Base-by-base conservation (phyloP, 2,113 vertebrate genomes). In the Strix uralensis region DNA sequence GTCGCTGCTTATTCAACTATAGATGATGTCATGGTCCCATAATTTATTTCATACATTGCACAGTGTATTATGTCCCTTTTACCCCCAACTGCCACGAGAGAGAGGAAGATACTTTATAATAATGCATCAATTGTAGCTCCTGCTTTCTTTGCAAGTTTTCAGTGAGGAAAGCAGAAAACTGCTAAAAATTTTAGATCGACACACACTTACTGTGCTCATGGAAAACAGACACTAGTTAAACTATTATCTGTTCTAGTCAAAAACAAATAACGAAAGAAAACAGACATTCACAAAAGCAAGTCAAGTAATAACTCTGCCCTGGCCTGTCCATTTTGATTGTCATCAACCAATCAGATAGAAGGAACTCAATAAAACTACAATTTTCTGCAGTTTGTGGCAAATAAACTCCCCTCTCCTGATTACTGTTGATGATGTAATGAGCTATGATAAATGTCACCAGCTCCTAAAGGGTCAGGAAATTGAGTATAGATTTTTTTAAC, bases 201-300 rank as follows among this genome's bases (percentile, higher is more conserved):
- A 46, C 15, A 71, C 13, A 44, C 18, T 94, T 75, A 83, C 44
- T 55, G 32, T 49, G 75, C 44, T 75, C 51, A 27, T 26, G 17
- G 75, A 93, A 96, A 89, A 80, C 57, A 94, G 61, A 52, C 40
- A 58, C 51, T 66, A 94, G 71, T 86, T 94, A 97, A 97, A 92
- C 57, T 59, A 78, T 69, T 63, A 87, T 52, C 61, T 83, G 38
- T 72, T 72, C 66, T 29, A 83, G 87, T 88, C 36, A 94, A 95
- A 96, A 92, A 90, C 36, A 95, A 94, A 26, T 55, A 94, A 86
- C 5, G 44, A 93, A 93, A 65, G 85, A 72, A 95, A 96, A 92
- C 19, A 96, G 85, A 75, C 23, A 55, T 62, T 92, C 87, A 94
- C 51, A 97, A 81, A 90, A 95, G 71, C 51, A 84, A 96, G 62